These are phyloP conservation scores for Neosalanx taihuensis DNA, from an alignment of 2,797 vertebrate species.

Conservation along the genomic window DNA sequence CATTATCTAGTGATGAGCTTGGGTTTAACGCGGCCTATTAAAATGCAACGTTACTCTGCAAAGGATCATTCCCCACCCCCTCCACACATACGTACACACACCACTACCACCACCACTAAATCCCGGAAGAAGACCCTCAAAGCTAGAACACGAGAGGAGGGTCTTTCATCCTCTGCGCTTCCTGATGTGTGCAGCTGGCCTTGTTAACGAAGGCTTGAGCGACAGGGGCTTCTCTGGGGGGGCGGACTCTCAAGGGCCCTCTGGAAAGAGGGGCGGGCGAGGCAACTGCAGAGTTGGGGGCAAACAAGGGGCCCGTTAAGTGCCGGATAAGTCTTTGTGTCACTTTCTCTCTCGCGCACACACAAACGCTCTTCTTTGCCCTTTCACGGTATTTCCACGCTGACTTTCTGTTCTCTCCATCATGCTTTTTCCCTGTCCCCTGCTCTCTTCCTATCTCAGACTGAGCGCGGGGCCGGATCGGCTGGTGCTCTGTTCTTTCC, in stretches of 20 bases:
- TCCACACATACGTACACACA: too few species aligned
- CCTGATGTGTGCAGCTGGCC: constrained; percentile 71
- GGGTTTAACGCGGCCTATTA: constrained; percentile 72
- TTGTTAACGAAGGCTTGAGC: constrained; percentile 73
- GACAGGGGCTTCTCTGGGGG: constrained; percentile 52
- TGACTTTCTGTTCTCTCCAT: not conserved
- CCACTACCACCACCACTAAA: constrained; percentile 26
- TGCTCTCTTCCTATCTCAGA: constrained; percentile 7
- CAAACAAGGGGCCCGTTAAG: constrained; percentile 49
- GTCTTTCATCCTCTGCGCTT: constrained; percentile 69
- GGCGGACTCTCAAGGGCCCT: constrained; percentile 34
- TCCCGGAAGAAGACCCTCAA: constrained; percentile 61
- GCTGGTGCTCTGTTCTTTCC: constrained; percentile 64
- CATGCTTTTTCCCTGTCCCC: not conserved
- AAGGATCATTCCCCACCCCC: constrained; percentile 42
- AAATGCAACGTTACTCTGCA: constrained; percentile 64
- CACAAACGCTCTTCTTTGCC: not conserved
- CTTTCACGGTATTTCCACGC: not conserved
- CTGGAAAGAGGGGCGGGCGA: constrained; percentile 21
- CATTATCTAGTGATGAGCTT: constrained; percentile 66
- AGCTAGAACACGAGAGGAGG: constrained; percentile 62
- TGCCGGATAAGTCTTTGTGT: constrained; percentile 43
- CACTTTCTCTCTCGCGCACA: constrained; percentile 11
- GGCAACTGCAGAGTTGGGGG: constrained; percentile 37
- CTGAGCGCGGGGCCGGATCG: constrained; percentile 35